Conservation (phyloP, 2,113 vertebrate genomes). For the Cygnus buccinator region DNA sequence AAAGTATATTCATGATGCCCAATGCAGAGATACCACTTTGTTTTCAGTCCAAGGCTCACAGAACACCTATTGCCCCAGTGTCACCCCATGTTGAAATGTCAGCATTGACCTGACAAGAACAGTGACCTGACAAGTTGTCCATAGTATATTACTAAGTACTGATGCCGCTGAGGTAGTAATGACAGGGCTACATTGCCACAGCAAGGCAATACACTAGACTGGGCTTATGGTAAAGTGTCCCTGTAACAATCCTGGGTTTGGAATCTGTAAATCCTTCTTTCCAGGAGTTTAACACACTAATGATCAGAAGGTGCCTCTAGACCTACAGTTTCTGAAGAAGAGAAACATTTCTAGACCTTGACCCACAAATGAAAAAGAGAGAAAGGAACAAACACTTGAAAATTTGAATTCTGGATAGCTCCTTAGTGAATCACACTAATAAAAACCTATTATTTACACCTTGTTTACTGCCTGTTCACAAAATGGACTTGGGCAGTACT, state of each 20-base stretch:
- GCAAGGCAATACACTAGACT: background rate
- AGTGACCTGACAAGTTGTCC: background rate
- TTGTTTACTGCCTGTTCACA: background rate
- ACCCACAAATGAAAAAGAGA: background rate
- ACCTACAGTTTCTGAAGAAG: background rate
- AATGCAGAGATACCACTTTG: background rate
- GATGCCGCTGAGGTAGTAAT: background rate
- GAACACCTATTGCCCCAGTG: background rate
- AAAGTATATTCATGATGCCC: accelerated
- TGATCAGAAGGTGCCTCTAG: background rate
- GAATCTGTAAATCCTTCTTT: background rate
- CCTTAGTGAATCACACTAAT: background rate
- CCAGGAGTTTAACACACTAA: background rate
- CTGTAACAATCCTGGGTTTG: background rate
- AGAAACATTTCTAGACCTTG: background rate
- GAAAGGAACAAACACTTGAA: background rate
- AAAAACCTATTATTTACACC: background rate
- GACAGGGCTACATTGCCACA: background rate
- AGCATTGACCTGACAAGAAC: background rate
- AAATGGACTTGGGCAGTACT: background rate
- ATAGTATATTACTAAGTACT: background rate
- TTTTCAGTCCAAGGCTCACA: background rate
- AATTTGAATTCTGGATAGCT: background rate
- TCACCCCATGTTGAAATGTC: background rate
- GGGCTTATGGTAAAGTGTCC: background rate